Evolutionary conservation across 1,140 invertebrate genomes (phyloP), one percentile per base, ranked within the genome.

Genomic region (Drosophila aff.): DNA sequence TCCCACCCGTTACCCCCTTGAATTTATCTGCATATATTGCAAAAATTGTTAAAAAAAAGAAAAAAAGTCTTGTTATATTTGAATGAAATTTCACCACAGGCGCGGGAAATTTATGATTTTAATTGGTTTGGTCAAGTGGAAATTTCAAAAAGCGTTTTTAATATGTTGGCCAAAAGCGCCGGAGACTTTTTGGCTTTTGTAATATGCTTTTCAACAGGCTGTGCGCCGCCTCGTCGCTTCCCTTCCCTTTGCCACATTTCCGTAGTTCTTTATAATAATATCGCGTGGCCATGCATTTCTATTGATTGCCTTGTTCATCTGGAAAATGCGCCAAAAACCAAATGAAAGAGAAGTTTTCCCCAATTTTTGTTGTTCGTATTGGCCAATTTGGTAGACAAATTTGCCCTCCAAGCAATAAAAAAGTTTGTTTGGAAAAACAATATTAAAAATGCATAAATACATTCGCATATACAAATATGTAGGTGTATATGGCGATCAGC

Each of bases 71-170:
- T 82, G 63, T 28, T 73, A 78, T 79, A 82, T 86, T 86, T 86
- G 82, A 79, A 69, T 64, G 80, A 87, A 86, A 78, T 80, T 82
- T 79, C 31, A 79, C 76, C 79, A 64, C 79, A 73, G 76, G 79
- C 76, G 31, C 50, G 78, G 68, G 38, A 89, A 89, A 89, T 89
- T 89, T 89, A 89, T 89, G 84, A 84, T 89, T 89, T 89, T 89
- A 89, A 89, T 89, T 89, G 84, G 84, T 79, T 89, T 89, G 84
- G 84, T 89, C 84, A 76, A 84, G 84, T 81, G 81, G 81, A 89
- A 89, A 83, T 79, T 89, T 81, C 58, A 64, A 81, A 80, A 81
- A 81, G 71, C 79, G 64, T 69, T 81, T 81, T 81, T 81, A 81
- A 75, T 80, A 81, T 81, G 63, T 75, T 55, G 44, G 26, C 62